These are phyloP conservation scores for Diplodus puntazzo DNA, from an alignment of 2,797 vertebrate species.

Conservation along the genomic window DNA sequence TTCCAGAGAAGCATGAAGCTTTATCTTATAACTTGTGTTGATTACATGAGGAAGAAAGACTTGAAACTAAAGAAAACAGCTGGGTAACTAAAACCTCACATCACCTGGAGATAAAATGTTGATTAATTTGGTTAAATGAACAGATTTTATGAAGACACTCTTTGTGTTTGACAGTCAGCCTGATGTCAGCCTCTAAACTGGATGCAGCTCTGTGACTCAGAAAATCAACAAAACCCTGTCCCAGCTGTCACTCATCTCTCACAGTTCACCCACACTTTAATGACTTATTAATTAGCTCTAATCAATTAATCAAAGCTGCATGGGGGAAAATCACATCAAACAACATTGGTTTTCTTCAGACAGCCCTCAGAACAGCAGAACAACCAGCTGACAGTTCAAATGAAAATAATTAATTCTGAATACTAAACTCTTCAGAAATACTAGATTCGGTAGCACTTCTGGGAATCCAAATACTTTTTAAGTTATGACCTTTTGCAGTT, in stretches of 20 bases:
- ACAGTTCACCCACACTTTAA: conserved; percentile 23
- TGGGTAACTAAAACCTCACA: too few species aligned
- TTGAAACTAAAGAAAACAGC: not conserved
- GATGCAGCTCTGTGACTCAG: conserved; percentile 22
- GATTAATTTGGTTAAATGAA: not conserved
- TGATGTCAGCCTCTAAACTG: not conserved
- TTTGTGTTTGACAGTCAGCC: not conserved
- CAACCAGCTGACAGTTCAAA: conserved; percentile 5
- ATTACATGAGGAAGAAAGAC: not conserved
- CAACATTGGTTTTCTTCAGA: not conserved
- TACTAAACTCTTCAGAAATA: not conserved
- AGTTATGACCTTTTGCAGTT: too few species aligned
- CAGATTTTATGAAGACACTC: not conserved
- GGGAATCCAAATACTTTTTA: not conserved
- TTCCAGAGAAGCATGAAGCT: not conserved
- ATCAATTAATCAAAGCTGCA: conserved; percentile 43
- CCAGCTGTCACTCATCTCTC: conserved; percentile 31
- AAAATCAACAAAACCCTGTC: conserved; percentile 16
- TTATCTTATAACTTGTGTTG: not conserved
- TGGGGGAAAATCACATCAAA: conserved; percentile 3
- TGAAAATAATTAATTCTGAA: not conserved
- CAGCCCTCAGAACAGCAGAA: not conserved
- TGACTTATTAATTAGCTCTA: conserved; percentile 36
- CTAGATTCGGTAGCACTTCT: not conserved
- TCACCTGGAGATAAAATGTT: not conserved